Evolutionary conservation across 2,888 invertebrate genomes (phyloP), one percentile per base, ranked within the genome.

Genomic region (Omphaloscelis lunosa): DNA sequence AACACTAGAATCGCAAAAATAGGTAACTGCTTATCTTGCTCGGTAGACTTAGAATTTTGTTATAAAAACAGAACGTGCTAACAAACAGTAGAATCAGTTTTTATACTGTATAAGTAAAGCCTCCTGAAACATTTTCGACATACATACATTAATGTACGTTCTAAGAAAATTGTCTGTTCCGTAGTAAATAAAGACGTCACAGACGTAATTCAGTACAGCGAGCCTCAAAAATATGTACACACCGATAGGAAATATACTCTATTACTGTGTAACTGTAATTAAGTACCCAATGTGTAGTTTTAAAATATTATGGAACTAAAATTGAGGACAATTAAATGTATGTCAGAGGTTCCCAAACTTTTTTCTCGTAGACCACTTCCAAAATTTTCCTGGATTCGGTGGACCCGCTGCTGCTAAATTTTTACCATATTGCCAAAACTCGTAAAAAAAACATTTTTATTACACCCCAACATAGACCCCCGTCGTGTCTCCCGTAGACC

Each of bases 11-110:
- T 63, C 5, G 41, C 39, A 41, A 17, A n/a, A n/a, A 9, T n/a
- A 20, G 9, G 20, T 48, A 9, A 53, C 51, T 23, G 29, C 15
- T 53, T 11, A 20, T n/a, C n/a, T 62, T 53, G 20, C 11, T 45
- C 34, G 20, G 15, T 62, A 63, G 0, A 53, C 53, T 45, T 12
- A 39, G 23, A 62, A 39, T 39, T 15, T 39, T 62, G 15, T 8
- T 74, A 51, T 51, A 75, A 74, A 73, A 61, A 45, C 41, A 45
- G 9, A 61, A 74, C 27, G 17, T 75, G 27, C 27, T 6, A 12
- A 74, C 11, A 61, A 74, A 73, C 73, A 15, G 2, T 20, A 27
- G 15, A 41, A 29, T 11, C 29, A 58, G n/a, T 51, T 51, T 51
- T 51, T 51, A 51, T 23, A 58, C 5, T 6, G 27, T 58, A 12